Base-by-base conservation (phyloP, 2,113 vertebrate species). In the Pongo pygmaeus region DNA sequence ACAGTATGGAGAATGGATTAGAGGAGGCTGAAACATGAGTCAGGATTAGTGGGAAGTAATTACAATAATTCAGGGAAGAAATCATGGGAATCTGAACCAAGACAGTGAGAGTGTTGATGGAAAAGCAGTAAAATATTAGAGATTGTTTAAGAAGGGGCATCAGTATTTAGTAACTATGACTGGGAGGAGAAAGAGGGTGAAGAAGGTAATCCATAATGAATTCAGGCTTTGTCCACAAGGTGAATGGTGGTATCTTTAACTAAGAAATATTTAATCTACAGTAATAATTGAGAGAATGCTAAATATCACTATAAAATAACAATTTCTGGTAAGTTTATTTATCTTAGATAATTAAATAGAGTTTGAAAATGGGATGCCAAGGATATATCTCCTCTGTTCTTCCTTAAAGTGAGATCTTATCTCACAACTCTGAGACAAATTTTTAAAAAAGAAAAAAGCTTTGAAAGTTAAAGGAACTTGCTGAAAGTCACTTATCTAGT, bases 271-370 rank as follows among this genome's bases (percentile, higher is more conserved):
- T 84, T 74, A 77, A 32, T 46, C 6, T 20, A 55, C 22, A 55
- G 70, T 8, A 69, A 14, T 64, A 84, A 20, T 74, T 84, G 48
- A 91, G 8, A 80, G 14, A 48, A 94, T 13, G 3, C 43, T 85
- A 81, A 85, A 35, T 69, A 74, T 83, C 22, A 79, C 10, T 35
- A 50, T 32, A 87, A 83, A 92, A 96, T 88, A 95, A 88, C 55
- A 50, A 52, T 23, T 79, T 18, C 23, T 43, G 70, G 2, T 50
- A 86, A 18, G 14, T n/a, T 90, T n/a, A 43, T 38, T 91, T 80
- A 2, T 80, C 13, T 85, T 81, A 74, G 8, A 75, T 46, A 84
- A 55, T n/a, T 17, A 77, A 90, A 85, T 12, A 85, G 2, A 30
- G 4, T 48, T 81, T 55, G 18, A 67, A 97, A 80, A 84, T 52